Base-by-base conservation (phyloP, 2,888 invertebrate species). In the Microctonus brassicae region DNA sequence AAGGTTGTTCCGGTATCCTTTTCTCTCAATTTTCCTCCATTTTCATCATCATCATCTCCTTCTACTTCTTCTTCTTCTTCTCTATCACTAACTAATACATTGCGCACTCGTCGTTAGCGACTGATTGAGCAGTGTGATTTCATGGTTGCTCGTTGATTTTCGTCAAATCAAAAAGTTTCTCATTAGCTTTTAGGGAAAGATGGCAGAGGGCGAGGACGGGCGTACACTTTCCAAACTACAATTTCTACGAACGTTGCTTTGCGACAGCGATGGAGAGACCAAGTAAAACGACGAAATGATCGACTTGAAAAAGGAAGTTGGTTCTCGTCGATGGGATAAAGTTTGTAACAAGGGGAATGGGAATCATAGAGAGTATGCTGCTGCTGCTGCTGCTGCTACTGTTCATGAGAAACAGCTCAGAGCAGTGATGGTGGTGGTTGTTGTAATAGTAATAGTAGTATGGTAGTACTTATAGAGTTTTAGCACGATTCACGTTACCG, bases 401-500 rank as follows among this genome's bases (percentile, higher is more conserved):
- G n/a, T 26, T 42, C 24, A 29, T 26, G 52, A 52, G 29, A 64
- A 26, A 26, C 29, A 33, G 52, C 17, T 47, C 17, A 33, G 64
- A 34, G 20, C 11, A n/a, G 33, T 20, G n/a, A n/a, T n/a, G n/a
- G n/a, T n/a, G n/a, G n/a, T n/a, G n/a, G n/a, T n/a, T n/a, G n/a
- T n/a, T n/a, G n/a, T n/a, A n/a, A n/a, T n/a, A n/a, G n/a, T n/a
- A 29, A 29, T 29, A 7, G 7, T 29, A 29, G 29, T 29, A 29
- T 29, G 58, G 26, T 24, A 29, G 61, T 69, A 58, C 64, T 70
- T 58, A 53, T 47, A 55, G 58, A 60, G 58, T 64, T 65, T 34
- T 29, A 57, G 57, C 26, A 47, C 47, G 47, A 69, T 69, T 68
- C 65, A 75, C 70, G 60, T 75, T 72, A 73, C 73, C 57, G 36